Evolutionary conservation across 53 echinoderm and acorn worm genomes (phyloP).

Genomic region (Crossaster papposus): DNA sequence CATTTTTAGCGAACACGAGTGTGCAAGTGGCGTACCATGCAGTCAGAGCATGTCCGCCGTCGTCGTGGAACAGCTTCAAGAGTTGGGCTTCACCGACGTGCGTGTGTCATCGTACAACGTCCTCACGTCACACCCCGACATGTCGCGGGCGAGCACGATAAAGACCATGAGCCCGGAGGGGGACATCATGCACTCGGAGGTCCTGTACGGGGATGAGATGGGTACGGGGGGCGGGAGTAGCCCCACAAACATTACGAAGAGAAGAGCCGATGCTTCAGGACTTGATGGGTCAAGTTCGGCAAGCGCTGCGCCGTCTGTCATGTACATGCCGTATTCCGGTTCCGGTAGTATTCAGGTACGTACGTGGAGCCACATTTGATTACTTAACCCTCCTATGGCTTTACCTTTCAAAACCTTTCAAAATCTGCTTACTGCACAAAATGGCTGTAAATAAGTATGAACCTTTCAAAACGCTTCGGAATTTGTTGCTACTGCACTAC

Average conservation of each 20-base stretch:
- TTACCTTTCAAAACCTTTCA: too few relatives aligned
- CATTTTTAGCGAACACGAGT: conserved; percentile 18
- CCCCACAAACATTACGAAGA: not conserved
- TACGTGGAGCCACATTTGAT: not conserved
- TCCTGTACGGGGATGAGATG: conserved; percentile 33
- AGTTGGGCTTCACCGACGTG: conserved; percentile 49
- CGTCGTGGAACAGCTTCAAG: not conserved
- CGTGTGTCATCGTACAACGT: conserved; percentile 43
- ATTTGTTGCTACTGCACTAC: too few relatives aligned
- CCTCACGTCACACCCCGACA: conserved; percentile 51
- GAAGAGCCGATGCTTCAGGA: not conserved
- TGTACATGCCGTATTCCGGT: conserved; percentile 60
- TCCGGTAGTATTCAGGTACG: conserved; percentile 41
- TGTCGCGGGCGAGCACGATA: conserved; percentile 38
- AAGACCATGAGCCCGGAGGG: conserved; percentile 28
- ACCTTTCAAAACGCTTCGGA: too few relatives aligned
- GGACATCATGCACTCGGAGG: conserved; percentile 13
- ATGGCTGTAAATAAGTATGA: too few relatives aligned
- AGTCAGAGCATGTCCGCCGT: conserved; percentile 41
- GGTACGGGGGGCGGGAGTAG: not conserved
- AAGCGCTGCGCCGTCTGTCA: conserved; percentile 7
- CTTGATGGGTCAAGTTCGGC: not conserved
- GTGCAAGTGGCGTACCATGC: conserved; percentile 41
- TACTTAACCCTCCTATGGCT: too few relatives aligned
- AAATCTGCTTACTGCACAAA: too few relatives aligned